These are phyloP conservation scores for Bos indicus DNA, from an alignment of 2,113 vertebrate species.

Conservation along the genomic window DNA sequence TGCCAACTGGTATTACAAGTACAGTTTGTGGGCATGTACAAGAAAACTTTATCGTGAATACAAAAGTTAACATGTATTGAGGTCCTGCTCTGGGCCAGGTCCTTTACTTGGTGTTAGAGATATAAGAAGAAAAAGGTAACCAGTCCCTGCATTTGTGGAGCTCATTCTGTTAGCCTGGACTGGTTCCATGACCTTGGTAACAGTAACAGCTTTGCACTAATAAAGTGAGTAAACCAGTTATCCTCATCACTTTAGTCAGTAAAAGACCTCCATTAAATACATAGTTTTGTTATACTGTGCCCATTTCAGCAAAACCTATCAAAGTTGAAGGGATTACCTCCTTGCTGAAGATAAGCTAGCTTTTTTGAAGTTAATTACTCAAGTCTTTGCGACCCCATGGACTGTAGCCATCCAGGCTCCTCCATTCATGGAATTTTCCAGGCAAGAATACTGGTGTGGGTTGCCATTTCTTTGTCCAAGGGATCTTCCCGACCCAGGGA, in stretches of 20 bases:
- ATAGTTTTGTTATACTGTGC: neutral
- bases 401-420: neutral
- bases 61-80: neutral
- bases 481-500: neutral
- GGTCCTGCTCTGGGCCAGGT: neutral
- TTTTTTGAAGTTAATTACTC: neutral
- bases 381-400: neutral
- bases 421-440: neutral
- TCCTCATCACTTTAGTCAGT: neutral
- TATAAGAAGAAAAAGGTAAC: neutral
- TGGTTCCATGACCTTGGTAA: neutral
- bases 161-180: neutral
- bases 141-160: neutral
- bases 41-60: neutral
- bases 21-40: neutral
- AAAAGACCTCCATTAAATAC: neutral
- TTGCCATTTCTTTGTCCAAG: neutral
- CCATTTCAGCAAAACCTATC: neutral
- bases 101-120: neutral
- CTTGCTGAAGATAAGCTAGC: neutral
- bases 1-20: neutral
- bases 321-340: neutral
- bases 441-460: neutral
- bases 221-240: neutral
- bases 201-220: neutral